Evolutionary conservation across 92 coral and sea anemone species (phyloP).

Genomic region (Hydrozoanthus gracilis): DNA sequence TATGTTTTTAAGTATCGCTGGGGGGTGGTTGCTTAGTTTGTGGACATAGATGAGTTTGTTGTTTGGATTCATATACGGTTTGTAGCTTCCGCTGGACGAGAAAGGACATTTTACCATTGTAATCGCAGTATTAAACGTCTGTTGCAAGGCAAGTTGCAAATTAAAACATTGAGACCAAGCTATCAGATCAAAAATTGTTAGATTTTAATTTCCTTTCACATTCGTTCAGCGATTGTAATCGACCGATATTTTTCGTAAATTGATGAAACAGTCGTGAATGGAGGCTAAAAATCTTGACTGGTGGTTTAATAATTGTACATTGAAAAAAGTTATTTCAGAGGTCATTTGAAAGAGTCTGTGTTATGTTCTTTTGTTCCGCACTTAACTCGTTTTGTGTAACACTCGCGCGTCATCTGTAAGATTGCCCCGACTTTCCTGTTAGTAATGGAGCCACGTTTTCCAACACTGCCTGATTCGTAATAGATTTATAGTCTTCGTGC

Average conservation of each 20-base stretch:
- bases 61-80: too few species aligned
- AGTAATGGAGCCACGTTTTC: conserved; percentile 2
- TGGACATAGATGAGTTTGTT: too few species aligned
- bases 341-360: too few species aligned
- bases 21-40: too few species aligned
- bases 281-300: background rate
- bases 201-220: background rate
- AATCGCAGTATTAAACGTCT: background rate
- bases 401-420: background rate
- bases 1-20: too few species aligned
- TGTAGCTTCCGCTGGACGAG: too few species aligned
- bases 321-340: too few species aligned
- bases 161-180: too few species aligned
- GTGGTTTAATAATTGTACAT: background rate
- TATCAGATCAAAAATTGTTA: too few species aligned
- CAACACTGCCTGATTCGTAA: background rate
- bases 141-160: background rate
- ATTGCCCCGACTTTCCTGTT: background rate
- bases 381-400: background rate
- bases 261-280: background rate
- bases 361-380: too few species aligned
- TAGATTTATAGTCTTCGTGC: conserved; percentile 1
- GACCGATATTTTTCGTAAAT: background rate
- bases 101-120: too few species aligned
- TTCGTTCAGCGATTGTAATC: background rate